Evolutionary conservation across 2,888 invertebrate genomes (phyloP), one percentile per base, ranked within the genome.

Genomic region (Apoderus coryli): DNA sequence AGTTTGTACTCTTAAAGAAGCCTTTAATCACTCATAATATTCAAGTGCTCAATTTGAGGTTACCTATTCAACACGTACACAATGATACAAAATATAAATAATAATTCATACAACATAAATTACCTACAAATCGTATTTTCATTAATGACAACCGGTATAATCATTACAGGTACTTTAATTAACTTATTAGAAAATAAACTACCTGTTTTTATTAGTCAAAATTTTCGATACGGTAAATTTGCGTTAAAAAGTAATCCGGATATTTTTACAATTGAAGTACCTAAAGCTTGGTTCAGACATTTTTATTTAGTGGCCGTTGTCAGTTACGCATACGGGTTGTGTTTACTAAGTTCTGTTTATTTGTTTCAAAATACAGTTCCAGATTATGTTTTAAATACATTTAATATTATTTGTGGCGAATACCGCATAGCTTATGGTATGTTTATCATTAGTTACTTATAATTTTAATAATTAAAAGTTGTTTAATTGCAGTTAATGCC

Each of bases 271-370:
- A 52, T 72, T 10, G 77, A 82, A 54, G 63, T 84, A 25, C 84
- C 84, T 0, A 86, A 85, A 56, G 64, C 75, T 25, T 80, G 75
- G 65, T 88, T 84, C 47, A 65, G 61, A 44, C 86, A 88, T 57
- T 86, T 85, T 50, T 88, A 88, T 52, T 49, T 72, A 4, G 74
- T 76, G 47, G 74, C 82, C 0, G 60, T 70, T 2, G 40, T 72
- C 14, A 62, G 70, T 44, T 68, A 73, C 30, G 49, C 53, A n/a
- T 32, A 54, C 1, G 54, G 63, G 10, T 52, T 74, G 9, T 38
- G 55, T n/a, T 56, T 72, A 16, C 54, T 68, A 40, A 40, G 64
- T 19, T 40, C 54, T 28, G 61, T 43, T 3, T 74, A 68, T 56
- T 59, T 64, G 32, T 59, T 59, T 25, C 56, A 61, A 15, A 52